Base-by-base conservation (phyloP, 1,140 invertebrate species). In the Trichonephila inaurata region DNA sequence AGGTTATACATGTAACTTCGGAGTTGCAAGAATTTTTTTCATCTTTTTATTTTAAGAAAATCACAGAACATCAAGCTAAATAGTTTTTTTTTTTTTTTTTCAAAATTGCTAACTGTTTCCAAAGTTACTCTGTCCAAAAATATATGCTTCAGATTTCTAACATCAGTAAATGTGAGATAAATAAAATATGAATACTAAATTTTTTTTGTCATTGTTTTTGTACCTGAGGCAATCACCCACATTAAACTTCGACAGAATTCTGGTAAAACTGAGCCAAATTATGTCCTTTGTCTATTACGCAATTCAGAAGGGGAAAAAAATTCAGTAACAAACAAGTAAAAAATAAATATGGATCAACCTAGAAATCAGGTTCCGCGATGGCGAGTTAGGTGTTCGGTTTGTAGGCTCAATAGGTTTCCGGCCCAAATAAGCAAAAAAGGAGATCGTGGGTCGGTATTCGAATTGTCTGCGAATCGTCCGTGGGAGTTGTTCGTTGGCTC, bases 401-500 rank as follows among this genome's bases (percentile, higher is more conserved):
- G 87, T 89, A 28, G 64, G 62, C 33, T 89, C 62, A 89, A 89
- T 69, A 89, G 87, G 64, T 72, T 89, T 89, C 87, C 87, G 87
- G 87, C 64, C 64, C 64, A 89, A 69, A 66, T 69, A 28, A 64
- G 62, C 44, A 62, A 87, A 87, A 87, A 87, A 28, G 28, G 58
- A 83, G n/a, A 19, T 60, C 85, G 85, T 87, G 85, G 85, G 85
- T 58, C 69, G 69, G 3, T 77, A 33, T 87, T 33, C 19, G 85
- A 16, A 62, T 87, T 87, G 60, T 87, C 85, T 87, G 8, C 85
- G 18, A 64, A 28, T 87, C 82, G 21, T 83, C 51, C 82, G 82
- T 83, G 82, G 82, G 82, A 83, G 82, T 83, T 40, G 16, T 40
- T 28, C 16, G 69, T 4, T 40, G 66, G 69, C 69, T 77, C 69